Base-by-base conservation (phyloP, 2,113 vertebrate genomes). In the Capra hircus region DNA sequence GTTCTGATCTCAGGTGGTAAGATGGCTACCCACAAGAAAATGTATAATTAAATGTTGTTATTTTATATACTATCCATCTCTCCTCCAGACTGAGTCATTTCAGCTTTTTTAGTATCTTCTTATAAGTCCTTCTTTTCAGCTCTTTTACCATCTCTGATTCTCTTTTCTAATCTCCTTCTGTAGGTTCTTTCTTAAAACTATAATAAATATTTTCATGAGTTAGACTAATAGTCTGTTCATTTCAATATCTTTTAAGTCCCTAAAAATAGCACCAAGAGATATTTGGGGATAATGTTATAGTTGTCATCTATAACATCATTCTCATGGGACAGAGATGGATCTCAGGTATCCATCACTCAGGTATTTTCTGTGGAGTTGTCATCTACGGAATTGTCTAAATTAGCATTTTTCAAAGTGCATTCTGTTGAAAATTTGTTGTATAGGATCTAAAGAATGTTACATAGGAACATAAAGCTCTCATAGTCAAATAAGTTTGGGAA, bases 191-290 rank as follows among this genome's bases (percentile, higher is more conserved):
- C 64, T 67, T 90, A 89, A 93, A 33, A 91, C 36, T 92, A 40
- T 91, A 86, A 71, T 84, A 57, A 90, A 60, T 94, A 82, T 90
- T 84, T 96, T 87, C 23, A 94, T 82, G 59, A 96, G 21, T 94
- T 95, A 93, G 33, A 78, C 8, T 62, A 86, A 53, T 91, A 57
- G 1, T 86, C 17, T 21, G 64, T 96, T 94, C n/a, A 36, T 19
- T 95, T 95, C 30, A 67, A 4, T 55, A 91, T 93, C 85, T 97
- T 96, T 93, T 87, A 67, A 80, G 52, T 91, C 28, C 27, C 25
- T 90, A 36, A 93, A 94, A 97, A 57, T 60, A 95, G 45, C 64
- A 89, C 33, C 15, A 93, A 83, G 28, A 80, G 48, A 86, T 10
- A 48, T n/a, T 80, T 80, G 36, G 15, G 30, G 57, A 33, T 59